Evolutionary conservation across 1,140 invertebrate species (phyloP).

Genomic region (Pinna nobilis): DNA sequence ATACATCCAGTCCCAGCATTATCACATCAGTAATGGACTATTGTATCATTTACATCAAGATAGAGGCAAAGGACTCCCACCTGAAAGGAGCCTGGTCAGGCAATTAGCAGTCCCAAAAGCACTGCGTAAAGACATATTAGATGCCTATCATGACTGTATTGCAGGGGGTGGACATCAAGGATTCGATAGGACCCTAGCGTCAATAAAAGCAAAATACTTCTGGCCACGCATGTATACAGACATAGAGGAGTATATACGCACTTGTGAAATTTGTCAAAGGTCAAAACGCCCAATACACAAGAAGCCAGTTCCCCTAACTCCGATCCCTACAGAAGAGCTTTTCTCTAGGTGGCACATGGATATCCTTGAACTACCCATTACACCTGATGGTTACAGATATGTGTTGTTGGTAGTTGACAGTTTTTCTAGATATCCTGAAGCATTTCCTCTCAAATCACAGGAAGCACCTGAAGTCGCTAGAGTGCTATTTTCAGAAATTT

Average conservation of each 20-base stretch:
- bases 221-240: conserved; percentile 40
- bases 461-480: conserved; percentile 43
- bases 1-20: conserved; percentile 8
- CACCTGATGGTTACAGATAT: conserved; percentile 40
- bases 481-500: conserved; percentile 45
- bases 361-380: conserved; percentile 46
- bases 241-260: conserved; percentile 24
- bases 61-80: conserved; percentile 3
- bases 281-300: conserved; percentile 18
- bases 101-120: conserved; percentile 37
- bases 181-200: conserved; percentile 15
- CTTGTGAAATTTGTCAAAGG: conserved; percentile 35
- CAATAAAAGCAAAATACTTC: conserved; percentile 32
- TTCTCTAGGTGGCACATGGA: conserved; percentile 50
- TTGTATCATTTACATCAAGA: conserved; percentile 39
- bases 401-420: conserved; percentile 48
- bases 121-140: conserved; percentile 26
- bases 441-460: conserved; percentile 34
- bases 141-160: conserved; percentile 36
- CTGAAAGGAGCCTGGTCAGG: background rate
- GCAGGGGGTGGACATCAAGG: conserved; percentile 41
- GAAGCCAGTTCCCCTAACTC: conserved; percentile 27
- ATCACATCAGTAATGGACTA: conserved; percentile 31
- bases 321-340: conserved; percentile 28
- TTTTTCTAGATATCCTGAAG: conserved; percentile 46